Percentiles rank a stretch among this genome's conserved stretches.
These are phyloP conservation scores for Acinonyx jubatus DNA, from an alignment of 2,113 vertebrate genomes.

Conservation along the genomic window DNA sequence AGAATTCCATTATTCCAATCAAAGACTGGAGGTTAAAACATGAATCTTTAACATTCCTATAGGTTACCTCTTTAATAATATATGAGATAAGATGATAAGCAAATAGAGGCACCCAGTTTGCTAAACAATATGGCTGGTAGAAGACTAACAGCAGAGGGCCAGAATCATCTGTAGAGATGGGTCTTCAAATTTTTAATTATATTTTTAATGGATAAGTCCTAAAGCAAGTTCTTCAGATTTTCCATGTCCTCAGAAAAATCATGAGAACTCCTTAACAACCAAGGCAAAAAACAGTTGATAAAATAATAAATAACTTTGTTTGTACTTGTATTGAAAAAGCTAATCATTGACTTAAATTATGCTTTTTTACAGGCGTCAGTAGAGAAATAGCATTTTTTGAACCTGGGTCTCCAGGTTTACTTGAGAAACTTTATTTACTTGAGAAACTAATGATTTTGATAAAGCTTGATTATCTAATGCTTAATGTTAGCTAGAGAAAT, in stretches of 20 bases:
- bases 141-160: background rate
- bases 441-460: constrained; percentile 28
- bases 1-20: background rate
- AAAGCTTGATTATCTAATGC: background rate
- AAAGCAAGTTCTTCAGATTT: constrained; percentile 19
- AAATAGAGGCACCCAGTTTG: background rate
- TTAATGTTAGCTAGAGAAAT: background rate
- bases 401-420: background rate
- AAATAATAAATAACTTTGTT: background rate
- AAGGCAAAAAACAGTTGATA: background rate
- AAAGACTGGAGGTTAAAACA: background rate
- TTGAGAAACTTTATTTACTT: constrained; percentile 25
- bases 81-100: background rate
- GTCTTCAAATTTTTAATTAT: background rate
- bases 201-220: background rate
- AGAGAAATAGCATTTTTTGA: background rate
- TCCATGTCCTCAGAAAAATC: background rate
- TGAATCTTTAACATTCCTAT: background rate
- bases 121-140: background rate
- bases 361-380: background rate
- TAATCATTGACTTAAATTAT: background rate
- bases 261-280: background rate
- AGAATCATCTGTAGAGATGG: background rate
- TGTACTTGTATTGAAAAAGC: constrained; percentile 17
- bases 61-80: background rate